Evolutionary conservation across 1,140 invertebrate species (phyloP), one percentile per base, ranked within the genome.

Genomic region (Asobara japonica): DNA sequence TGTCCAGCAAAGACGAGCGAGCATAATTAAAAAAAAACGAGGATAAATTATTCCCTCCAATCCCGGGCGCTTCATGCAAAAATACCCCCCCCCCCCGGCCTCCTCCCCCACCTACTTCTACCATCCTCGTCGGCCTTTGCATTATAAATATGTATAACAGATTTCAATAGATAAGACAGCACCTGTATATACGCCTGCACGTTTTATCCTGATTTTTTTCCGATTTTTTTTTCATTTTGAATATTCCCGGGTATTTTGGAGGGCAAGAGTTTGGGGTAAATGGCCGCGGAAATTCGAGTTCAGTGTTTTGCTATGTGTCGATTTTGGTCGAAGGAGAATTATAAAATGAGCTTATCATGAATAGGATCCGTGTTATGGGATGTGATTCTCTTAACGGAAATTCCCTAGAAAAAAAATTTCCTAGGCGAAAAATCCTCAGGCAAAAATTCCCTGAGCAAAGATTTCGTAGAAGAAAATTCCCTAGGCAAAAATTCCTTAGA

Each of bases 41-140:
- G 60, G 31, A 62, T 62, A 62, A 62, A 62, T 62, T 62, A 62
- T 62, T 62, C n/a, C 13, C 60, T 62, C 60, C 60, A 62, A 62
- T 62, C 60, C 60, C 29, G 60, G 60, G 56, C n/a, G 56, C 60
- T 16, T 29, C 27, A 62, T 62, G 60, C 60, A 31, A 62, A 62
- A 62, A 60, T 60, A n/a, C n/a, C n/a, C 27, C n/a, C 60, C 4
- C 27, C 29, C n/a, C 29, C 27, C n/a, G 27, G 2, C 27, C 29
- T 10, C 29, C n/a, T 62, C 20, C 7, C 51, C 22, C 51, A 6
- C 51, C 13, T 22, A n/a, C n/a, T 56, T 13, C 18, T 25, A 27
- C 51, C 20, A 25, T 56, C 51, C 7, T 56, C 51, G 45, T 51
- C n/a, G n/a, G n/a, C 20, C 51, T 25, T 25, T 22, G 18, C 51